These are phyloP conservation scores for Podarcis cretensis DNA, from an alignment of 2,113 vertebrate species.

Conservation along the genomic window DNA sequence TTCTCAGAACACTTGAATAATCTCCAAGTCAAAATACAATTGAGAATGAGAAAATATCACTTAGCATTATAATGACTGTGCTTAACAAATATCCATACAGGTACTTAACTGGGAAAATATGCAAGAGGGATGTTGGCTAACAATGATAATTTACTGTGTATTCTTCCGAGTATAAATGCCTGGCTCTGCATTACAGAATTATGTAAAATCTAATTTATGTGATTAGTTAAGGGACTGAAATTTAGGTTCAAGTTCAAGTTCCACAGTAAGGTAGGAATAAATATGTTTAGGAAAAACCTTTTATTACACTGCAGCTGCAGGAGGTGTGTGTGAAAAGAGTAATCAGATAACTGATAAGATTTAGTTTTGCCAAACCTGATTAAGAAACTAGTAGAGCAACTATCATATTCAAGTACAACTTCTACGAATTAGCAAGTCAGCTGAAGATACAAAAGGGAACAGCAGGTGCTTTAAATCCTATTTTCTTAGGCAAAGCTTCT, in stretches of 20 bases:
- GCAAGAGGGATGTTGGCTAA: neutral
- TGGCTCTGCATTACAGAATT: neutral
- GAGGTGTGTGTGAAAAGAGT: neutral
- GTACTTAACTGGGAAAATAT: neutral
- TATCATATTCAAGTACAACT: neutral
- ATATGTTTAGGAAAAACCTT: neutral
- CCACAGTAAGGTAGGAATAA: neutral
- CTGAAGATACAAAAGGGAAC: neutral
- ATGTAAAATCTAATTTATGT: neutral
- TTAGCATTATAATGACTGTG: neutral
- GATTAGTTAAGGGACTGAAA: neutral
- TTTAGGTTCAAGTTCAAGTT: neutral
- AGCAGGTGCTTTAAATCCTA: neutral
- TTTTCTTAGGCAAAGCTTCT: neutral
- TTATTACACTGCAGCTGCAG: conserved; percentile 2
- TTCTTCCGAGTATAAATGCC: neutral
- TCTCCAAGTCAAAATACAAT: neutral
- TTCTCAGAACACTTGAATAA: neutral
- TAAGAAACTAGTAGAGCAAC: neutral
- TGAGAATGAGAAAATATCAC: neutral
- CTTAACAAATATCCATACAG: neutral
- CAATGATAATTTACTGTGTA: neutral
- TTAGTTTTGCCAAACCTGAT: neutral
- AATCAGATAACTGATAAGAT: neutral
- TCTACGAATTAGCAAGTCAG: neutral